Evolutionary conservation across 2,113 vertebrate genomes (phyloP), one percentile per base, ranked within the genome.

Genomic region (Epinephelus fuscoguttatus): DNA sequence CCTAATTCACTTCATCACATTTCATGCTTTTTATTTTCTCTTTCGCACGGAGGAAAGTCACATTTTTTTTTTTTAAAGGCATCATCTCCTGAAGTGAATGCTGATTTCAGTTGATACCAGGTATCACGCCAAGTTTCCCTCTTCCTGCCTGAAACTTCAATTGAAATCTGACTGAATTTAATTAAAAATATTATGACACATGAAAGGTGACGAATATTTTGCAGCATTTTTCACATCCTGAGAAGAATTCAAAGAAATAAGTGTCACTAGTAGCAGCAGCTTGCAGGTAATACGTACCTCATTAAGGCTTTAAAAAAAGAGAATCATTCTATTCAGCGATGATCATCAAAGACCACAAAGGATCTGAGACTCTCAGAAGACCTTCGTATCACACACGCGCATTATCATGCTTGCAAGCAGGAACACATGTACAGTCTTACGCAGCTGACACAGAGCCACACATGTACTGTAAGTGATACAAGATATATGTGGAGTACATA

Each of bases 1-100:
- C 89, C 76, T 89, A 84, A 84, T 88, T 89, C 79, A 72, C 86
- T 87, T 75, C 82, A 86, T 60, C 68, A 75, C 69, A 80, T 82
- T 59, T 73, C 73, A 80, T 49, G 59, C 52, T 75, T 88, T 89
- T 88, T 76, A 75, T 87, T 77, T 73, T 70, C 70, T 67, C 17
- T 33, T 74, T 47, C 72, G 25, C 62, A 70, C 59, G 77, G 80
- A 78, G 82, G 56, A 77, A 84, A 72, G n/a, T 76, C 78, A 59
- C 49, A 56, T 80, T 75, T 77, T 73, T 68, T 74, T 68, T 77
- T 73, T 52, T 15, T 8, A 6, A 68, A 62, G 61, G 42, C 23
- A 49, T 25, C 42, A 59, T 80, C 67, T 84, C 67, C 68, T 79
- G 70, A 70, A 37, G 83, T 42, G 73, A 89, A 83, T 72, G 27